Base-by-base conservation (phyloP, 1,140 invertebrate genomes). In the Colletes gigas region DNA sequence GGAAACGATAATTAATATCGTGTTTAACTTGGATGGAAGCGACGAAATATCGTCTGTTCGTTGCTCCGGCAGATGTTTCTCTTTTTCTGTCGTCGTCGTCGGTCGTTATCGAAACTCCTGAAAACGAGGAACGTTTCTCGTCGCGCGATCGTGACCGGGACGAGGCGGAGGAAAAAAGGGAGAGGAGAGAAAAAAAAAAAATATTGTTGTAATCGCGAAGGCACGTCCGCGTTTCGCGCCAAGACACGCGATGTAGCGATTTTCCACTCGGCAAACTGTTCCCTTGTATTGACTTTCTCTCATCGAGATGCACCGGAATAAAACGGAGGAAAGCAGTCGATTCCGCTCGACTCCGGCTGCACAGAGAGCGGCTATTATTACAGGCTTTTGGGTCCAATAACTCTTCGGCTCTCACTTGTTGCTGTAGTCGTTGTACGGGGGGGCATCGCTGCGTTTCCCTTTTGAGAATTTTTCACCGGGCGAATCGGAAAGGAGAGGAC, bases 341-440 rank as follows among this genome's bases (percentile, higher is more conserved):
- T 77, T 77, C 21, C 74, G 74, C 74, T 68, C 65, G 52, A 57
- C 60, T 78, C 77, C 41, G 69, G 52, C 8, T 19, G 44, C 9
- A 15, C 3, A 50, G 65, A n/a, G 65, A 50, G 47, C 69, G 60
- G 60, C 69, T 71, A 79, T 79, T 79, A 79, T 79, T 79, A 73
- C 77, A 79, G 60, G 60, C 77, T 79, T 79, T 79, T 79, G 77
- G 77, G 77, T 79, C 77, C 77, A 79, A 79, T 73, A 79, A 65
- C 77, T 73, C 77, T 73, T 78, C 77, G 30, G 41, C 77, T 79
- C 77, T 79, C 77, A 79, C 77, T 79, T 79, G 77, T 79, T 79
- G 77, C 77, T 79, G 70, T 21, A 21, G 17, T 67, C 21, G 47
- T 67, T 19, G 65, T 52, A 54, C 63, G 52, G 41, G 39, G 39